Percentiles rank a stretch among this genome's conserved stretches.
phyloP scores from a whole-genome alignment of 2,888 invertebrate species.

The Trissonchulus latispiculum region DNA sequence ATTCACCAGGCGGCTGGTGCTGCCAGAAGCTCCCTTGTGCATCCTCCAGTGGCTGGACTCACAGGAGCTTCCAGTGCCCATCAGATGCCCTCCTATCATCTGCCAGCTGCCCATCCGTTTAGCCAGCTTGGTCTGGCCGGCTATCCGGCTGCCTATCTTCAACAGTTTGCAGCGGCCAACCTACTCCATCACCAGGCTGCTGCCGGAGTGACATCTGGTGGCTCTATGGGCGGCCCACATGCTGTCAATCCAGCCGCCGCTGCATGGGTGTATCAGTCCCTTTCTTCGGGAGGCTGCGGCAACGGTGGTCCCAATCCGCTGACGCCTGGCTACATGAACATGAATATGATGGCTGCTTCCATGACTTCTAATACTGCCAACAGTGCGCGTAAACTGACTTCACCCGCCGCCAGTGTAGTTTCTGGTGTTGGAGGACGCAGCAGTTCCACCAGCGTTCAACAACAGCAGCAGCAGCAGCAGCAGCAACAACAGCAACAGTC shows the following conservation, averaged over 20 bases:
- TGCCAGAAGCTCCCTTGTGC: neutral
- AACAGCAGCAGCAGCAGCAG: conserved; percentile 15
- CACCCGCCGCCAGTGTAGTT: neutral
- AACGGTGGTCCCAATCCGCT: neutral
- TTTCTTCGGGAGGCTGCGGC: neutral
- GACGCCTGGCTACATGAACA: neutral
- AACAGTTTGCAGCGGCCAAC: neutral
- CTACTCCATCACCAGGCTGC: neutral
- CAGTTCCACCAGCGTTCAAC: conserved; percentile 1
- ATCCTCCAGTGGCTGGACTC: neutral
- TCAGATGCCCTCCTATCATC: neutral
- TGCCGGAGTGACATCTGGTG: neutral
- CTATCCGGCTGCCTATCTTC: neutral
- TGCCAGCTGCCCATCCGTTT: neutral
- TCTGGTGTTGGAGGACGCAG: neutral
- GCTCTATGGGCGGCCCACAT: neutral
- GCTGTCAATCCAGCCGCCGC: neutral
- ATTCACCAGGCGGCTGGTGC: neutral
- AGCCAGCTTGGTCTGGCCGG: neutral
- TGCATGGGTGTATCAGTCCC: neutral
- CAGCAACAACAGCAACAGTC: conserved; percentile 20
- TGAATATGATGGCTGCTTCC: neutral
- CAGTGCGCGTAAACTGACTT: neutral
- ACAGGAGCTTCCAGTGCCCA: neutral
- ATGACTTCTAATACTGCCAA: neutral